These are phyloP conservation scores for Trisateles emortualis DNA, from an alignment of 2,888 invertebrate species.

Conservation along the genomic window DNA sequence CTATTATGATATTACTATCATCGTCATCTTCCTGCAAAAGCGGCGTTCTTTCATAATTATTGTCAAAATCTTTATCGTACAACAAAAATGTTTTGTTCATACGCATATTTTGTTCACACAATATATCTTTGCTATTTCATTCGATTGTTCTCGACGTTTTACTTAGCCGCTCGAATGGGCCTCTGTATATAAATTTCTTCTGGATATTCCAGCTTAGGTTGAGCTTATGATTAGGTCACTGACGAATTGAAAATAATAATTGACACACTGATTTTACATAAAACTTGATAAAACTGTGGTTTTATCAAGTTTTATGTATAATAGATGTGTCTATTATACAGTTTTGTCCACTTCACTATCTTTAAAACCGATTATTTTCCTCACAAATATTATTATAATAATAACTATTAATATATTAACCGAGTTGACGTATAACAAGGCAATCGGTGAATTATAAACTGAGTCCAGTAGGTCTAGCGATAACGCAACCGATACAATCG, in stretches of 20 bases:
- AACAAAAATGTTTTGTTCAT: constrained; percentile 72
- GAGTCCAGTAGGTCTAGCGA: constrained; percentile 38
- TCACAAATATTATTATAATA: not conserved
- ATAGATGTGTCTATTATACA: too few species aligned
- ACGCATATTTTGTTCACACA: constrained; percentile 74
- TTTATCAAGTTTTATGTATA: too few species aligned
- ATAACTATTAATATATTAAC: constrained; percentile 9
- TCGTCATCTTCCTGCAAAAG: constrained; percentile 56
- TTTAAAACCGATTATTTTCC: not conserved
- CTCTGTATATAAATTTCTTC: too few species aligned
- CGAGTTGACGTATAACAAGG: constrained; percentile 29
- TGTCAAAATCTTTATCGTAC: constrained; percentile 61
- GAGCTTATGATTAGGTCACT: too few species aligned
- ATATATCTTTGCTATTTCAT: too few species aligned
- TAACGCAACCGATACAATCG: constrained; percentile 58
- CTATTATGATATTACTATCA: constrained; percentile 22
- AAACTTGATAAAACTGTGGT: too few species aligned
- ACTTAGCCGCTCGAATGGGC: too few species aligned
- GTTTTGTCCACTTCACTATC: too few species aligned
- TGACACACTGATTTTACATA: too few species aligned
- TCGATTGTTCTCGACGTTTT: too few species aligned
- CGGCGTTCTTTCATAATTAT: constrained; percentile 60
- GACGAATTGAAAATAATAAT: too few species aligned
- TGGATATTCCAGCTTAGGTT: too few species aligned
- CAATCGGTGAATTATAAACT: constrained; percentile 40